Evolutionary conservation across 2,888 invertebrate species (phyloP).

Genomic region (Synanthedon andrenaeformis): DNA sequence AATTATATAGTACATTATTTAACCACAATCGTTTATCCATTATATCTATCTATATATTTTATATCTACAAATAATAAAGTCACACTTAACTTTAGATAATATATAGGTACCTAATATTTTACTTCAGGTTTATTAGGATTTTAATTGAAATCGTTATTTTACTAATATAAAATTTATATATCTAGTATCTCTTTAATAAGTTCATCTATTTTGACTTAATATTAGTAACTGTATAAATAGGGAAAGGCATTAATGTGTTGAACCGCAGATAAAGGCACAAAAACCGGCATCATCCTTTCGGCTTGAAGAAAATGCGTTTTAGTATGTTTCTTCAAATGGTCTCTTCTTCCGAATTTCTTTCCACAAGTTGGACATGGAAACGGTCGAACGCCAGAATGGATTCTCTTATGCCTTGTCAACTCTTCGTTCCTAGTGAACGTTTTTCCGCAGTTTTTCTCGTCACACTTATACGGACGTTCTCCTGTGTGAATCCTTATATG

Average conservation of each 20-base stretch:
- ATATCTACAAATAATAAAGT: too few relatives aligned
- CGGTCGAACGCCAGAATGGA: constrained; percentile 88
- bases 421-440: constrained; percentile 94
- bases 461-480: constrained; percentile 90
- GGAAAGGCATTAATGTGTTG: constrained; percentile 49
- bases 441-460: constrained; percentile 86
- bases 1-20: too few relatives aligned
- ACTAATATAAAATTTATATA: too few relatives aligned
- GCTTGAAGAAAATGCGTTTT: constrained; percentile 81
- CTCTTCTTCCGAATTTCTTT: constrained; percentile 93
- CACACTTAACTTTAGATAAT: too few relatives aligned
- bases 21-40: too few relatives aligned
- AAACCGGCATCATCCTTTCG: constrained; percentile 72
- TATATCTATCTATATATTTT: too few relatives aligned
- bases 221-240: constrained; percentile 71
- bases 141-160: too few relatives aligned
- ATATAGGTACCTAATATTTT: too few relatives aligned
- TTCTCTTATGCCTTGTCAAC: constrained; percentile 89
- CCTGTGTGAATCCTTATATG: constrained; percentile 93
- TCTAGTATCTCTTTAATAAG: too few relatives aligned
- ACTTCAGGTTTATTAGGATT: too few relatives aligned
- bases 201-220: not conserved
- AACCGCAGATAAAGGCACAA: constrained; percentile 70
- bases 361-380: constrained; percentile 90
- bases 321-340: constrained; percentile 94